Conservation (phyloP, 1,140 invertebrate genomes). For the Zaprionus taronus region DNA sequence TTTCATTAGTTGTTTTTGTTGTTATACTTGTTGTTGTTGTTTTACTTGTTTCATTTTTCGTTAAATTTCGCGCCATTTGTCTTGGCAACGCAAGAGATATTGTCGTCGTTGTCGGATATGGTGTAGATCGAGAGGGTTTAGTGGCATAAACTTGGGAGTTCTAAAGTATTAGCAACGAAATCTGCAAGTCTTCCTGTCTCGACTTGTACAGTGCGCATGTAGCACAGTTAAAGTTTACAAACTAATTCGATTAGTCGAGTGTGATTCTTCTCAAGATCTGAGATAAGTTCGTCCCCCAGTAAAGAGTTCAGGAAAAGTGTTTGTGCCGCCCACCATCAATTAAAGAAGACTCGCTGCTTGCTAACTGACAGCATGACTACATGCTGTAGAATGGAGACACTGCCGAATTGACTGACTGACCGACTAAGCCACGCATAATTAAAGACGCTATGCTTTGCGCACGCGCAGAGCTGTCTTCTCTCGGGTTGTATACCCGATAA, state of each 20-base stretch:
- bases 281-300: not conserved
- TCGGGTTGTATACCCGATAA: not conserved
- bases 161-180: not conserved
- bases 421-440: slow-evolving; percentile 49
- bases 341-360: slow-evolving; percentile 33
- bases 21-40: slow-evolving; percentile 22
- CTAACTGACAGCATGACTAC: not conserved
- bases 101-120: not conserved
- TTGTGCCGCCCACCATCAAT: slow-evolving; percentile 71
- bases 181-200: not conserved
- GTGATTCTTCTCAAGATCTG: not conserved
- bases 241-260: not conserved
- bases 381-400: not conserved
- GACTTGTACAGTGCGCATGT: not conserved
- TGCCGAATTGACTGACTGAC: slow-evolving; percentile 7
- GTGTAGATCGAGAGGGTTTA: not conserved
- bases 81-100: not conserved
- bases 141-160: not conserved
- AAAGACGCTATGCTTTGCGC: slow-evolving; percentile 46
- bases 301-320: slow-evolving; percentile 56
- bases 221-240: not conserved
- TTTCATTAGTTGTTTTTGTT: slow-evolving; percentile 45
- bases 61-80: slow-evolving; percentile 31
- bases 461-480: slow-evolving; percentile 34
- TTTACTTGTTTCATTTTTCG: slow-evolving; percentile 29